These are phyloP conservation scores for Eremophila alpestris DNA, from an alignment of 2,797 vertebrate genomes.

Conservation along the genomic window DNA sequence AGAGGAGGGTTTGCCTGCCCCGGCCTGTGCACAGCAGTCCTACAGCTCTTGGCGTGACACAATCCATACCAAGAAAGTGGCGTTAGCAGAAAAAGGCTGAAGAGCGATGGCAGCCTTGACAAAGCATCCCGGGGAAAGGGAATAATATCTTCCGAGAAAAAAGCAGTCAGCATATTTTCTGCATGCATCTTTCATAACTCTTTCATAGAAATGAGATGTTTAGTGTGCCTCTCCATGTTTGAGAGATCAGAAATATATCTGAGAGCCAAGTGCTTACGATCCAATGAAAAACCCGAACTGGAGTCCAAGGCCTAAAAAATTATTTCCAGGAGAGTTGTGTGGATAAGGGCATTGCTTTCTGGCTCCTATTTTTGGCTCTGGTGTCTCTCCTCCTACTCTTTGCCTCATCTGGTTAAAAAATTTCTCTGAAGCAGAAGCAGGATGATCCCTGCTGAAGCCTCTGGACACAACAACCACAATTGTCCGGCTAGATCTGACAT, in stretches of 20 bases:
- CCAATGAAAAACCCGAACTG: background rate
- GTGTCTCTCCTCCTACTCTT: background rate
- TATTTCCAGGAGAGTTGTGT: background rate
- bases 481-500: background rate
- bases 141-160: background rate
- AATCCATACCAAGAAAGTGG: fast-evolving
- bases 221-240: background rate
- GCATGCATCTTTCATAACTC: background rate
- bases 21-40: fast-evolving
- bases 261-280: background rate
- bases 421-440: background rate
- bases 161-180: background rate
- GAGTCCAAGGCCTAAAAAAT: background rate
- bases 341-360: background rate
- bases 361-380: background rate
- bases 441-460: background rate
- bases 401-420: background rate
- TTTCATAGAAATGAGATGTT: background rate
- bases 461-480: background rate
- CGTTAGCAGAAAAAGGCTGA: background rate
- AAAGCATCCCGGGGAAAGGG: background rate
- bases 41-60: fast-evolving
- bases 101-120: background rate
- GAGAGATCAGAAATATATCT: background rate
- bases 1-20: background rate